These are phyloP conservation scores for Artibeus jamaicensis DNA, from an alignment of 2,797 vertebrate genomes.

Conservation along the genomic window DNA sequence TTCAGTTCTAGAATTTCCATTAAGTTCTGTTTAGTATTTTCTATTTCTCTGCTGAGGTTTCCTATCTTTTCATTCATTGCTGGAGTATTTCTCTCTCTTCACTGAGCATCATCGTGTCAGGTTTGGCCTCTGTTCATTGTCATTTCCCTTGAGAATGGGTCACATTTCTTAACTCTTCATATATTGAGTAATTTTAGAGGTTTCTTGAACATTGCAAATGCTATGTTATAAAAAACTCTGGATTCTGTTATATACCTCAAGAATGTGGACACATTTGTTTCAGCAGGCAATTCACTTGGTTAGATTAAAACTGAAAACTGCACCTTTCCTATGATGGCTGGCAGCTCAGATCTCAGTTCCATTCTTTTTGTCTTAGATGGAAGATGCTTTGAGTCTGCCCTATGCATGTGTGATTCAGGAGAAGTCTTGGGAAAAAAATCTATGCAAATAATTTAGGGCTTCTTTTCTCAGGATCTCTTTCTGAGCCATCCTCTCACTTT, in stretches of 20 bases:
- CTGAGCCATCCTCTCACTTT: slow-evolving; percentile 19
- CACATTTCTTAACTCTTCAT: slow-evolving; percentile 24
- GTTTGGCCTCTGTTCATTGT: background rate
- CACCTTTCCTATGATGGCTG: background rate
- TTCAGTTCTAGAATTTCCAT: slow-evolving; percentile 31
- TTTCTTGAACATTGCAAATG: slow-evolving; percentile 24
- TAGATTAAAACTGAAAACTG: background rate
- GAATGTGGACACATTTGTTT: slow-evolving; percentile 34
- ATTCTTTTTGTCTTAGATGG: background rate
- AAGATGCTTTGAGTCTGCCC: background rate
- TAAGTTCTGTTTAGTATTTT: slow-evolving; percentile 46
- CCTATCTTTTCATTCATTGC: background rate
- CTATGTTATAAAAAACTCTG: background rate
- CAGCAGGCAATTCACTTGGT: background rate
- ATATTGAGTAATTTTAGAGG: slow-evolving; percentile 30
- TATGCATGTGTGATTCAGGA: background rate
- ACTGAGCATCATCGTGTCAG: too few relatives aligned
- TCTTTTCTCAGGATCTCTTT: slow-evolving; percentile 42
- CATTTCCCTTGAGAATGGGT: slow-evolving; percentile 34
- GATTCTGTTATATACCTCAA: background rate
- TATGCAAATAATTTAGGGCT: slow-evolving; percentile 11
- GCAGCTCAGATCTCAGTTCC: background rate
- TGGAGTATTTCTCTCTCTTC: background rate
- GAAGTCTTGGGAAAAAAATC: background rate
- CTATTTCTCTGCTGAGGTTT: slow-evolving; percentile 11